phyloP scores from a whole-genome alignment of 2,888 invertebrate species.

The Archips crataeganus region DNA sequence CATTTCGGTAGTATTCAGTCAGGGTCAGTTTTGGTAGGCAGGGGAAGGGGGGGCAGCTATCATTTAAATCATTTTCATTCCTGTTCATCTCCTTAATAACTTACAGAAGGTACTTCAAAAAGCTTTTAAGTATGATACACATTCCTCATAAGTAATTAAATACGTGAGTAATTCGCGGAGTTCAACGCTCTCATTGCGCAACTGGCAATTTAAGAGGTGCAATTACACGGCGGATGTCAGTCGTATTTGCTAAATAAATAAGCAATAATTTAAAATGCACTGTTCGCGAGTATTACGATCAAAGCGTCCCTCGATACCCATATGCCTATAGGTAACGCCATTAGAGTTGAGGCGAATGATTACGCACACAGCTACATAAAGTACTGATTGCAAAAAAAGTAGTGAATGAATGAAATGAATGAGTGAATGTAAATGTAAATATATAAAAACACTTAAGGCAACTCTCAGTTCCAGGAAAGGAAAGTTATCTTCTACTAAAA shows the following conservation, averaged over 20 bases:
- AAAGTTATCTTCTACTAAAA: too few relatives aligned
- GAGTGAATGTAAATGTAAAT: too few relatives aligned
- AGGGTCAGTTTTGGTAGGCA: background rate
- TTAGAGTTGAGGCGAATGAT: too few relatives aligned
- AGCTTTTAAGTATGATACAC: conserved; percentile 16
- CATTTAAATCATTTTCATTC: background rate
- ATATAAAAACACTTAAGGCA: too few relatives aligned
- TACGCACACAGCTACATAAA: too few relatives aligned
- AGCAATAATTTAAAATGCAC: conserved; percentile 44
- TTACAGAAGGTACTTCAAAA: conserved; percentile 5
- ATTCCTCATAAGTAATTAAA: conserved; percentile 32
- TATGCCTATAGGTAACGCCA: too few relatives aligned
- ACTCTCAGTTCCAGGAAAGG: too few relatives aligned
- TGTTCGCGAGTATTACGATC: conserved; percentile 30
- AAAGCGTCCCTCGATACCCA: too few relatives aligned
- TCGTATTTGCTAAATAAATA: conserved; percentile 53
- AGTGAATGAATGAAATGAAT: too few relatives aligned
- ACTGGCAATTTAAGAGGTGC: conserved; percentile 53
- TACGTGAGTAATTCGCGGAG: conserved; percentile 41
- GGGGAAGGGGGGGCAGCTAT: background rate
- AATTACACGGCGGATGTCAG: conserved; percentile 57
- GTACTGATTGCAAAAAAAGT: too few relatives aligned
- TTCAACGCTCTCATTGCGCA: conserved; percentile 66
- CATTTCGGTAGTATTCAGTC: background rate
- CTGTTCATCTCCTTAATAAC: background rate